Evolutionary conservation across 2,888 invertebrate species (phyloP).

Genomic region (Trichogramma evanescens): DNA sequence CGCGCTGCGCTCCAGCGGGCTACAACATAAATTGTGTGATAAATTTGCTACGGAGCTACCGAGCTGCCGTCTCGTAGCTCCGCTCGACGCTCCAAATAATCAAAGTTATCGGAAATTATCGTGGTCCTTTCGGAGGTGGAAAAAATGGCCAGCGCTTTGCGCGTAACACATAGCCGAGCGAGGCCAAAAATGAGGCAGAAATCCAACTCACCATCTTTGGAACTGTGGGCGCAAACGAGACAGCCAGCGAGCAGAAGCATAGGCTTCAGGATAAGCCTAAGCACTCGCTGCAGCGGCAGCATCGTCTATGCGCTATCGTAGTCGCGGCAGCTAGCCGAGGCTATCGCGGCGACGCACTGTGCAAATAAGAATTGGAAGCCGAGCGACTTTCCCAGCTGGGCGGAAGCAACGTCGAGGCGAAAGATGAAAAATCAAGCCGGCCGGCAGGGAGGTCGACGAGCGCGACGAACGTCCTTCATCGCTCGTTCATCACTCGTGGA

Average conservation of each 20-base stretch:
- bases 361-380: conserved; percentile 5
- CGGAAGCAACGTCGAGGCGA: conserved; percentile 7
- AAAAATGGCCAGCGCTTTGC: no score
- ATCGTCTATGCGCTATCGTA: neutral
- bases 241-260: conserved; percentile 40
- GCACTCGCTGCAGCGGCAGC: conserved; percentile 11
- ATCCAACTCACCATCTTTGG: conserved; percentile 43
- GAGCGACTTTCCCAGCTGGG: conserved; percentile 16
- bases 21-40: no score
- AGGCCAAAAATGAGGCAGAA: no score
- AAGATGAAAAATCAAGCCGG: neutral
- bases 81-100: no score
- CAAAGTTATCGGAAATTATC: no score
- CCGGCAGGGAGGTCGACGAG: neutral
- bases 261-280: conserved; percentile 32
- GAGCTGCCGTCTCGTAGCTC: no score
- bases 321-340: neutral
- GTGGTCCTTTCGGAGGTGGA: no score
- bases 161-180: no score
- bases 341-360: conserved; percentile 10
- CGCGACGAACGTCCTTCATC: neutral
- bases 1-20: no score
- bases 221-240: conserved; percentile 43
- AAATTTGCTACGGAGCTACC: no score
- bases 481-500: conserved; percentile 20